Conservation (phyloP, 2,888 invertebrate genomes). For the Dorcus parallelipipedus region DNA sequence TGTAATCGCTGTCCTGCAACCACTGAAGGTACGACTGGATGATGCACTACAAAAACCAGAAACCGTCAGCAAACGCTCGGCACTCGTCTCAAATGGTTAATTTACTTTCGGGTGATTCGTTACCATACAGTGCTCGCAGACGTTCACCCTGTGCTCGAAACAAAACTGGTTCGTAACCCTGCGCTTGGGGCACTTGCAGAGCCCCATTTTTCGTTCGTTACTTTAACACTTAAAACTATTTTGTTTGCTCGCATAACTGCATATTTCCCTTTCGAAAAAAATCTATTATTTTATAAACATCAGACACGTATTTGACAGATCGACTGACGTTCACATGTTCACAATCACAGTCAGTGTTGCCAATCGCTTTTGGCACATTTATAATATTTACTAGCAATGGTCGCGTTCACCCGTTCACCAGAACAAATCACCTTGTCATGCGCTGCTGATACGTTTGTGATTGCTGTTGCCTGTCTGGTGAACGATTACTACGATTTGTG, state of each 20-base stretch:
- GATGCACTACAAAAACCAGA: conserved; percentile 79
- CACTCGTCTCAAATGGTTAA: neutral
- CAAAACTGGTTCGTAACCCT: conserved; percentile 98
- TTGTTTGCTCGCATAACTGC: neutral
- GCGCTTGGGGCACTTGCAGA: conserved; percentile 97
- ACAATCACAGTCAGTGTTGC: too few relatives aligned
- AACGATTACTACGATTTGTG: too few relatives aligned
- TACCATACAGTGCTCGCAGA: conserved; percentile 98
- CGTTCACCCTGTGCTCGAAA: conserved; percentile 98
- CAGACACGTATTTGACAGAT: too few relatives aligned
- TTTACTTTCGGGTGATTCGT: conserved; percentile 91
- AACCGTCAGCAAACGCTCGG: neutral
- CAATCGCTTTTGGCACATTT: too few relatives aligned
- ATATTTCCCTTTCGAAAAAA: too few relatives aligned
- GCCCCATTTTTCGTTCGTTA: conserved; percentile 68
- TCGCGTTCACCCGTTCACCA: too few relatives aligned
- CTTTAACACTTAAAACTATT: conserved; percentile 6
- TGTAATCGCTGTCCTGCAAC: conserved; percentile 97
- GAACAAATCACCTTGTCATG: too few relatives aligned
- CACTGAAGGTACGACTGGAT: conserved; percentile 97
- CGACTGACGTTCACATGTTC: too few relatives aligned
- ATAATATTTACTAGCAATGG: too few relatives aligned
- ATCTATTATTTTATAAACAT: too few relatives aligned
- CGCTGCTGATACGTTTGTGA: too few relatives aligned
- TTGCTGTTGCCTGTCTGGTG: too few relatives aligned